phyloP scores from a whole-genome alignment of 1,140 invertebrate species.

The Conus betulinus region DNA sequence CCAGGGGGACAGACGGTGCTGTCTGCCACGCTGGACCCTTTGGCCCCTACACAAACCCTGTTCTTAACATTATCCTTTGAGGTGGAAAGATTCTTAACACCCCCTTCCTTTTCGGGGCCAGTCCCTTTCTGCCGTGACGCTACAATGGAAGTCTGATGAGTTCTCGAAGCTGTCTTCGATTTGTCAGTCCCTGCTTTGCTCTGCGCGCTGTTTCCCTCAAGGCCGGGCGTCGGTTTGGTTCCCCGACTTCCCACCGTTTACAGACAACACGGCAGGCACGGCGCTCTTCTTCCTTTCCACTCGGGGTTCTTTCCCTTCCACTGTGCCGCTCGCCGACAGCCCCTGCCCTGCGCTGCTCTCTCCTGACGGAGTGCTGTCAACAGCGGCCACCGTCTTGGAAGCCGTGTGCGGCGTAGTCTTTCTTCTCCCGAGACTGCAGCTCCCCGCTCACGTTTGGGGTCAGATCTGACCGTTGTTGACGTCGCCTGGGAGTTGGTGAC shows the following conservation, averaged over 20 bases:
- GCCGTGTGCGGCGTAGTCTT: background rate
- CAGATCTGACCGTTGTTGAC: background rate
- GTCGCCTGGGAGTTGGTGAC: background rate
- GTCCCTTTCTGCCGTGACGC: no score
- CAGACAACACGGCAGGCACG: background rate
- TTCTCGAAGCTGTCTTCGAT: background rate
- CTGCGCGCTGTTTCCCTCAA: no score
- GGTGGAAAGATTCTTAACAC: background rate
- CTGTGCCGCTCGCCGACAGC: constrained; percentile 4
- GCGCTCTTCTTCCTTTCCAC: background rate
- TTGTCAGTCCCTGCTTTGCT: background rate
- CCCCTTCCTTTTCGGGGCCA: background rate
- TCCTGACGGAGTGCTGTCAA: background rate
- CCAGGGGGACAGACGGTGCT: background rate
- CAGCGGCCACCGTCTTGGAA: background rate
- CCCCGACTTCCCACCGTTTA: no score
- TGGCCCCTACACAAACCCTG: background rate
- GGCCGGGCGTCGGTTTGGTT: no score
- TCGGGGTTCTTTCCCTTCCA: constrained; percentile 5
- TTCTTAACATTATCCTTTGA: background rate
- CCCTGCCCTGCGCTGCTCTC: background rate
- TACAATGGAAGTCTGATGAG: background rate
- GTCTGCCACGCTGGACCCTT: background rate
- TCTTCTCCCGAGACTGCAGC: background rate
- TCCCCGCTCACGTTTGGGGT: background rate